Base-by-base conservation (phyloP, 2,888 invertebrate genomes). In the Ophion costatus region DNA sequence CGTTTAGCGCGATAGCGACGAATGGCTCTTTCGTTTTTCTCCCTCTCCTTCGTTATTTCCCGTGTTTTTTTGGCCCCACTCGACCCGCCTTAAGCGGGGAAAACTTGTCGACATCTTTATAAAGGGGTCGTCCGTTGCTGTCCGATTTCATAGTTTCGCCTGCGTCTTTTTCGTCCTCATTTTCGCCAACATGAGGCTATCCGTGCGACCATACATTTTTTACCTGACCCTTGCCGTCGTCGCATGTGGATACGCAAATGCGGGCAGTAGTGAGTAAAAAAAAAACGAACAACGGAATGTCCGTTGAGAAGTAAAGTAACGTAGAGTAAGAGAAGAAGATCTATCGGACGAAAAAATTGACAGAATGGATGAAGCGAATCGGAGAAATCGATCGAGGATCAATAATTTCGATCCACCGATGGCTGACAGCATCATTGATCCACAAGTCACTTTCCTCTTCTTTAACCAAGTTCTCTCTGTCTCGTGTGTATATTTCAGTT, bases 151-250 rank as follows among this genome's bases (percentile, higher is more conserved):
- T 77, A 85, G 83, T 85, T 51, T 81, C 78, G 59, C 66, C 70
- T 71, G 75, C 57, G 59, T 71, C 56, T 76, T 80, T 56, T 22
- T 67, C 82, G 82, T 67, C 76, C 45, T 66, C 79, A 76, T 63
- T 80, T 67, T 57, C 24, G 42, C 82, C 81, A 87, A 11, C 71
- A 88, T 88, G 86, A 83, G 76, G 81, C 78, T 80, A 67, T 75
- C 70, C 61, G 33, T 63, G 38, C 56, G 69, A 5, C 80, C 66
- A 80, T 77, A 33, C 64, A 14, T 82, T 66, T 59, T 87, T 75
- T 79, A 66, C 56, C 51, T 87, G 51, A 59, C 75, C 10, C 33
- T 86, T 57, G 56, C 45, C 45, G 45, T 84, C 66, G 51, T 85
- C 14, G 76, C 73, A 29, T 73, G 67, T 57, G 80, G 83, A 59